phyloP scores from a whole-genome alignment of 1,140 invertebrate species.

The Cydia splendana region DNA sequence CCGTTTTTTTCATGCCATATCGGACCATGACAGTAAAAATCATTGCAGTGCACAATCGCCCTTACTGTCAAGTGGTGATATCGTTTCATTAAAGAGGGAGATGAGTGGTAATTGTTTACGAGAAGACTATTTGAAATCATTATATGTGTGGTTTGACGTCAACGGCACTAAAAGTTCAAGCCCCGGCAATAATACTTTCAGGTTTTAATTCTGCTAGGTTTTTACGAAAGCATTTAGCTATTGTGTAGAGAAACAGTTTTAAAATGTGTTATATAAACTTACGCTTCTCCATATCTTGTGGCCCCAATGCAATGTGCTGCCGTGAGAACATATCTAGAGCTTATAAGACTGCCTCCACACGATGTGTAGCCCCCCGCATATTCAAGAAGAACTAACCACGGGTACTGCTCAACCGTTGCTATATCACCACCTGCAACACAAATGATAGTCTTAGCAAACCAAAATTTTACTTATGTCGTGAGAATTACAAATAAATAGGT shows the following conservation, averaged over 20 bases:
- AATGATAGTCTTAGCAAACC: neutral
- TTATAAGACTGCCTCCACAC: slow-evolving; percentile 54
- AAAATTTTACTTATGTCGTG: neutral
- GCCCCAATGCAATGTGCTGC: slow-evolving; percentile 53
- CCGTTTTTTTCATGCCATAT: no score
- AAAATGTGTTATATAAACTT: neutral
- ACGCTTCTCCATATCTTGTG: slow-evolving; percentile 27
- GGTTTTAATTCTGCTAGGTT: neutral
- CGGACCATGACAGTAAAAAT: no score
- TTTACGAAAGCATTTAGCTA: no score
- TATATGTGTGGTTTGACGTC: no score
- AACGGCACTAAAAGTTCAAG: no score
- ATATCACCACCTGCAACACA: slow-evolving; percentile 23
- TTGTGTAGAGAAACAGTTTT: no score
- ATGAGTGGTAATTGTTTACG: no score
- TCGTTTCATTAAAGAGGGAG: no score
- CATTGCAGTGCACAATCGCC: no score
- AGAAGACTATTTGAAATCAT: no score
- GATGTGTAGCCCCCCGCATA: slow-evolving; percentile 47
- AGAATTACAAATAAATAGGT: neutral
- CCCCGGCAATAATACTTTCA: no score
- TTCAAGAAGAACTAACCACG: slow-evolving; percentile 52
- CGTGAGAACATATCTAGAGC: slow-evolving; percentile 47
- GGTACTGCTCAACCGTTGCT: slow-evolving; percentile 35
- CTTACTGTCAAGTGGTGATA: no score